Evolutionary conservation across 2,113 vertebrate genomes (phyloP).

Genomic region (Trinectes maculatus): DNA sequence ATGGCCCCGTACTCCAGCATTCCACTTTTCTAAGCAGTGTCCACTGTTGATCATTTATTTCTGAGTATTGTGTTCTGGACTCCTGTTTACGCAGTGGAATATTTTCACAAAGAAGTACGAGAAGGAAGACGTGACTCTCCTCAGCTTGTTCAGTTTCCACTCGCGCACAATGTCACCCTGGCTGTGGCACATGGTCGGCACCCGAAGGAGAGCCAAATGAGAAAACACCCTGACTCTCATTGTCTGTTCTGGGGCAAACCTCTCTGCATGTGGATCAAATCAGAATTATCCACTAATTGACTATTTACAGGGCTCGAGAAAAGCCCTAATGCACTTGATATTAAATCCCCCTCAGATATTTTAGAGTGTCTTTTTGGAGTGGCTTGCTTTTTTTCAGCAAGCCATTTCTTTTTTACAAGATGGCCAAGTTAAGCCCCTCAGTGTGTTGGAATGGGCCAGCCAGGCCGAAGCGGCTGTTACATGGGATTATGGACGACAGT

Average conservation of each 20-base stretch:
- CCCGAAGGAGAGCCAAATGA: constrained; percentile 18
- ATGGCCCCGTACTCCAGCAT: constrained; percentile 44
- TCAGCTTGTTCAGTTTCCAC: constrained; percentile 17
- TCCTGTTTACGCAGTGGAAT: constrained; percentile 39
- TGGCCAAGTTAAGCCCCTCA: constrained; percentile 90
- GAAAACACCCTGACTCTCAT: constrained; percentile 26
- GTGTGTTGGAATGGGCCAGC: constrained; percentile 65
- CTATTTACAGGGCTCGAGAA: constrained; percentile 96
- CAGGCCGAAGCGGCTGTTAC: constrained; percentile 78
- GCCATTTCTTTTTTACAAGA: constrained; percentile 90
- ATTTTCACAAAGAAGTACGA: constrained; percentile 45
- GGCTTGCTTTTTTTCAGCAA: constrained; percentile 82
- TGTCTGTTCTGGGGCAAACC: constrained; percentile 55
- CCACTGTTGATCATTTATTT: constrained; percentile 36
- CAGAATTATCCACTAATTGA: constrained; percentile 97
- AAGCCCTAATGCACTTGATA: constrained; percentile 97
- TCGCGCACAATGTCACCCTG: constrained; percentile 35
- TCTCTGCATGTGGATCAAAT: constrained; percentile 95
- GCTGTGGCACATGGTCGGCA: constrained; percentile 24
- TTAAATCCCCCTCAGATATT: constrained; percentile 93
- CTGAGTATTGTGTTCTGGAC: constrained; percentile 12
- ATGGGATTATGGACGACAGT: constrained; percentile 85
- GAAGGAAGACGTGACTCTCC: constrained; percentile 38
- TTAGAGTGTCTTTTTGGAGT: constrained; percentile 93
- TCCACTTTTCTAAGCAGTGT: constrained; percentile 21